Base-by-base conservation (phyloP, 2,113 vertebrate species). In the Astatotilapia flaviijosephi region DNA sequence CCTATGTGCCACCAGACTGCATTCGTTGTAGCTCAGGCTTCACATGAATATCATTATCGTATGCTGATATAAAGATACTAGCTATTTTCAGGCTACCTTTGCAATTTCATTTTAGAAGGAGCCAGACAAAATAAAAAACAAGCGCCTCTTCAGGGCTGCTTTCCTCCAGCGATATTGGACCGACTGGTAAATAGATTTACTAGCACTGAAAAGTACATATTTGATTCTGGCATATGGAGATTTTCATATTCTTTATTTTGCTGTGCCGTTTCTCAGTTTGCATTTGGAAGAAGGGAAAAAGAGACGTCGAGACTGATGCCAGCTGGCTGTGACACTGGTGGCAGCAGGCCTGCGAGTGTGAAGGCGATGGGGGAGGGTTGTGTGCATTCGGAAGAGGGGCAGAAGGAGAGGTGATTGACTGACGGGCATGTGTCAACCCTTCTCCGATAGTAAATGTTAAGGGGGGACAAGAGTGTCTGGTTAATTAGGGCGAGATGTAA, bases 401-500 rank as follows among this genome's bases (percentile, higher is more conserved):
- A 68, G 79, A 85, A 62, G 15, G 68, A 51, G 88, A 88, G 86
- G 84, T 53, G 88, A 86, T 73, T 93, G 90, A 94, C 88, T 94
- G 94, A 95, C 86, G 91, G 92, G 81, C 91, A 89, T 90, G 89
- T 94, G 94, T 95, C 91, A 92, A 47, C 88, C 84, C 87, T 88
- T 45, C 77, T 86, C 70, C 49, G 31, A 73, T 79, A 53, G 83
- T 73, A 79, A 92, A 91, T 82, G 91, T 85, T 85, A 45, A 79
- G 42, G 79, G 93, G 80, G 56, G 73, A 83, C 26, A 88, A 62
- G 87, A 85, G 75, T 68, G 83, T 79, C 89, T 91, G 79, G 54
- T 82, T 96, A 96, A 96, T 95, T 96, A 92, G 94, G 92, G 88
- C 82, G 82, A 91, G 90, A 94, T 86, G 93, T 89, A 91, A 94